A percentile compares a stretch with the other conserved stretches of the same genome.
These are phyloP conservation scores for Serripes groenlandicus DNA, from an alignment of 2,888 invertebrate genomes.

Conservation along the genomic window DNA sequence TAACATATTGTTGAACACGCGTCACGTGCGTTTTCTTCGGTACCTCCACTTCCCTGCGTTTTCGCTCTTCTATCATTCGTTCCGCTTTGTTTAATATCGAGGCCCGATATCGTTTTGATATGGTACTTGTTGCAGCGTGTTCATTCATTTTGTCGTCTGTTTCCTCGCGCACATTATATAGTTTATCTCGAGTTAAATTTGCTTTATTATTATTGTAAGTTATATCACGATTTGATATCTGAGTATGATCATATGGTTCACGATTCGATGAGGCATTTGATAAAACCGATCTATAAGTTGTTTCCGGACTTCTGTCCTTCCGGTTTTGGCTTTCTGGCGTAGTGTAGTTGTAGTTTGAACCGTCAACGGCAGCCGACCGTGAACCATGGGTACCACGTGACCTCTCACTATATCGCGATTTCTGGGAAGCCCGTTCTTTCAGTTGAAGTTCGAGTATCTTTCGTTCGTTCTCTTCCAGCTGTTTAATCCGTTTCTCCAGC, in stretches of 20 bases:
- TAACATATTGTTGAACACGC: not conserved
- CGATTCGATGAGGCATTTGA: not conserved
- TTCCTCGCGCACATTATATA: not conserved
- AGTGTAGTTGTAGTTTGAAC: not conserved
- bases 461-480: slow-evolving; percentile 50
- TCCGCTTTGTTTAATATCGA: slow-evolving; percentile 71
- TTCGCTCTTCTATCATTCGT: slow-evolving; percentile 58
- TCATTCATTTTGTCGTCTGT: slow-evolving; percentile 12
- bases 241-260: no score
- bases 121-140: not conserved
- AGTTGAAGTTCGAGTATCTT: slow-evolving; percentile 37
- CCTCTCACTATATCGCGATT: slow-evolving; percentile 26
- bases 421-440: slow-evolving; percentile 23
- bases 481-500: slow-evolving; percentile 46
- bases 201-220: no score
- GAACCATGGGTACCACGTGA: not conserved
- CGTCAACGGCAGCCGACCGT: not conserved
- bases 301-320: slow-evolving; percentile 26
- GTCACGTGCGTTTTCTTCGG: not conserved
- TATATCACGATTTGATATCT: no score
- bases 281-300: no score
- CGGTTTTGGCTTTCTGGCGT: not conserved
- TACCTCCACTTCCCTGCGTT: slow-evolving; percentile 36
- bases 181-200: no score
- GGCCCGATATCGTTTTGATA: slow-evolving; percentile 41